These are phyloP conservation scores for Siniperca undulata DNA, from an alignment of 2,797 vertebrate species.

Conservation along the genomic window DNA sequence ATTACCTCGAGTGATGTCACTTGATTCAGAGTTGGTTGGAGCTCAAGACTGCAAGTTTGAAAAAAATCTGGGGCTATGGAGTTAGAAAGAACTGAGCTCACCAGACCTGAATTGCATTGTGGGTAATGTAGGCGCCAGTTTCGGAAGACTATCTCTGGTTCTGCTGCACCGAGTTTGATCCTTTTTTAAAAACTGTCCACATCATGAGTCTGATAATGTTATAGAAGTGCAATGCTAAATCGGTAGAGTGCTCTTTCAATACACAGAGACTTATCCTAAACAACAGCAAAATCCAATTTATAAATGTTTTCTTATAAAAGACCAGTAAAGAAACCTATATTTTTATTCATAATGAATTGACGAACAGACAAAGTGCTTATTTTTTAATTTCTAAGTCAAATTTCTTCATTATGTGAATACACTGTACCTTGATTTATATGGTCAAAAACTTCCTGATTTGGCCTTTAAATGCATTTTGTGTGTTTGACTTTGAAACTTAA, in stretches of 20 bases:
- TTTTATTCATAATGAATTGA: neutral
- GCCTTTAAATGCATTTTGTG: constrained; percentile 1
- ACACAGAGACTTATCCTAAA: neutral
- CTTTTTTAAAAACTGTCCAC: too few relatives aligned
- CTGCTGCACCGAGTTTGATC: neutral
- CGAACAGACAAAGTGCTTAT: neutral
- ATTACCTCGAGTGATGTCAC: neutral
- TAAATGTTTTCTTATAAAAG: neutral
- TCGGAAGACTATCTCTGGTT: neutral
- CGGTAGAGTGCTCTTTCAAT: neutral
- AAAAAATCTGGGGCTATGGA: neutral
- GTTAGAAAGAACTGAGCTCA: neutral
- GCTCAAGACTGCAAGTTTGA: neutral
- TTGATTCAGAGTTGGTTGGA: neutral
- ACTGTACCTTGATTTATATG: neutral
- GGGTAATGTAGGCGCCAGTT: neutral
- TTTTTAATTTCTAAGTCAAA: neutral
- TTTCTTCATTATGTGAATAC: neutral
- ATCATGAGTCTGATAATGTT: too few relatives aligned
- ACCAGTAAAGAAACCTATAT: neutral
- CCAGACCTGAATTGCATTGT: neutral
- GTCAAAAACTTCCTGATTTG: neutral
- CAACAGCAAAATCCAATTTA: neutral
- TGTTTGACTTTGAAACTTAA: constrained; percentile 47
- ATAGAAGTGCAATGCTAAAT: neutral